Base-by-base conservation (phyloP, 2,113 vertebrate species). In the Scomber japonicus region DNA sequence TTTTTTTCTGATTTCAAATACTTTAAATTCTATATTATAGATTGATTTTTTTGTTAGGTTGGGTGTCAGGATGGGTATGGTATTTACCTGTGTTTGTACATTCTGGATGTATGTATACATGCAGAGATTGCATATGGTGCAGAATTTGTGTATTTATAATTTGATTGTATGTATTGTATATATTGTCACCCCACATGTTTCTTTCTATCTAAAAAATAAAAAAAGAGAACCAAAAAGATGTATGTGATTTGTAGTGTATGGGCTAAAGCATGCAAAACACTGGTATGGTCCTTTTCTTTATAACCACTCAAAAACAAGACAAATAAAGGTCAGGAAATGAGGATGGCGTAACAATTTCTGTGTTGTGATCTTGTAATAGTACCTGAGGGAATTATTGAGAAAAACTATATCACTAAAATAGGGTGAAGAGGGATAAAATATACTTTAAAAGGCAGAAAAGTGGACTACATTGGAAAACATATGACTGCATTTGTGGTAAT, bases 161-260 rank as follows among this genome's bases (percentile, higher is more conserved):
- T 74, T 88, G 76, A 88, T 80, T 87, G 87, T 82, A 88, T 91
- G 84, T 89, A 84, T 75, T 46, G 53, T 55, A 67, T 75, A 60
- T 45, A 57, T 81, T 61, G 66, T 80, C 63, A 40, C 45, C 46
- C 59, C 24, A 82, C 49, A 55, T 88, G 69, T 90, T 85, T 84
- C 55, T 75, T 78, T 82, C 60, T 46, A 71, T 84, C 54, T 80
- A 73, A 76, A 82, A 87, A 88, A 84, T 83, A 81, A 89, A 80
- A 71, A 75, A 65, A 59, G 30, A 56, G 72, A 82, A 79, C 46
- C 15, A 65, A 88, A 91, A 83, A 78, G 51, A 83, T 81, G 71
- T 54, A 92, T 24, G 85, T 92, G 90, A 82, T 68, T 87, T 90
- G 83, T 92, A 91, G 78, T 93, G 80, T 88, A 88, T 88, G 83